Conservation (phyloP, 2,888 invertebrate species). For the Plagiodera versicolora region DNA sequence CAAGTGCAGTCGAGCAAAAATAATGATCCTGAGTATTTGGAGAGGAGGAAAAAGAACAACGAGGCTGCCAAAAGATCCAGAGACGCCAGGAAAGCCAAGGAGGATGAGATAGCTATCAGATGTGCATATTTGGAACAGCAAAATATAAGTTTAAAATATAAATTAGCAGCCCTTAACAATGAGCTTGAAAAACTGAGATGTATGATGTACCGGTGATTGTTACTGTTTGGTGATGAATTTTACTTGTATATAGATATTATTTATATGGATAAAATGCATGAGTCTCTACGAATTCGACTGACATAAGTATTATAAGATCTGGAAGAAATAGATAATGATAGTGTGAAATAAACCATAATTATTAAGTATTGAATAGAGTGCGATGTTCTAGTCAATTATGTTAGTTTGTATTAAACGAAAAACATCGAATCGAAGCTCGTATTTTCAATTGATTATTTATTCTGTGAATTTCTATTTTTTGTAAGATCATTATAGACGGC, state of each 20-base stretch:
- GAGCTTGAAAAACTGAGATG: slow-evolving; percentile 36
- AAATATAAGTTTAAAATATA: slow-evolving; percentile 30
- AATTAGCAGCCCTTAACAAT: slow-evolving; percentile 32
- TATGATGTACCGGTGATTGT: not conserved
- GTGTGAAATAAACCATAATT: too few relatives aligned
- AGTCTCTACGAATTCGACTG: too few relatives aligned
- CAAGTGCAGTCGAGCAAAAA: slow-evolving; percentile 31
- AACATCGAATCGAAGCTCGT: too few relatives aligned
- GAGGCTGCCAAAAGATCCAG: slow-evolving; percentile 92
- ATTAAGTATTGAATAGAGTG: too few relatives aligned
- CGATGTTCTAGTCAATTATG: too few relatives aligned
- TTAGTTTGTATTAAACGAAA: too few relatives aligned
- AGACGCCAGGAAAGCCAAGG: slow-evolving; percentile 84
- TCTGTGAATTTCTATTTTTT: too few relatives aligned
- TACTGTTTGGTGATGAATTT: not conserved
- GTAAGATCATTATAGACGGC: too few relatives aligned
- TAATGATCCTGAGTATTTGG: slow-evolving; percentile 79
- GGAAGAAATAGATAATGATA: too few relatives aligned
- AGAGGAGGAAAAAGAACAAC: slow-evolving; percentile 87
- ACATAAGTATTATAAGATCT: too few relatives aligned
- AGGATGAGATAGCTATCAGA: slow-evolving; percentile 87
- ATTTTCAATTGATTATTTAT: too few relatives aligned
- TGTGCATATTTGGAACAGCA: slow-evolving; percentile 74
- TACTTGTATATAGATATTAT: not conserved
- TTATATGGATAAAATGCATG: too few relatives aligned